phyloP scores from a whole-genome alignment of 2,888 invertebrate species.

The Callosobruchus maculatus region DNA sequence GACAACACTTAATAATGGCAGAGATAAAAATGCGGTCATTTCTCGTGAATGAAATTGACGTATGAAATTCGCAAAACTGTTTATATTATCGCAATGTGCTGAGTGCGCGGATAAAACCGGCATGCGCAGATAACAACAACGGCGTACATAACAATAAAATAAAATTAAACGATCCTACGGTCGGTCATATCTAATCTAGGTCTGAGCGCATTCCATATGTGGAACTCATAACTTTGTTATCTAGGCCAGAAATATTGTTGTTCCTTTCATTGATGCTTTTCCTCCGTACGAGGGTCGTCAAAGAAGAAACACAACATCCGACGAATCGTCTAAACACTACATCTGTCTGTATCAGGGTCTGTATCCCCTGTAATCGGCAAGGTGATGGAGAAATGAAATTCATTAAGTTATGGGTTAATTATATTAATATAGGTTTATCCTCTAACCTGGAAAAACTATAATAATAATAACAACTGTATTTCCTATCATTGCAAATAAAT shows the following conservation, averaged over 20 bases:
- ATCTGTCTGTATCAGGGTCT: too few relatives aligned
- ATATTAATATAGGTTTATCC: too few relatives aligned
- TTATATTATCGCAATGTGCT: not conserved
- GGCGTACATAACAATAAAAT: not conserved
- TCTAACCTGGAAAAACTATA: too few relatives aligned
- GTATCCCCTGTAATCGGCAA: too few relatives aligned
- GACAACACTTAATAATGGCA: not conserved
- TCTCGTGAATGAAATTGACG: not conserved
- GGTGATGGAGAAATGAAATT: too few relatives aligned
- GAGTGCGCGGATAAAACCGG: not conserved
- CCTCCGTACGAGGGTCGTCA: not conserved
- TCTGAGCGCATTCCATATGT: not conserved
- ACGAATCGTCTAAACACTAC: too few relatives aligned
- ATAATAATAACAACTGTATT: too few relatives aligned
- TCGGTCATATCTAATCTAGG: not conserved
- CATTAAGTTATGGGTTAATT: too few relatives aligned
- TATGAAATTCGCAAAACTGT: not conserved
- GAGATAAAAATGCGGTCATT: not conserved
- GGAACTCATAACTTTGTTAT: not conserved
- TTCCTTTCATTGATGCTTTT: not conserved
- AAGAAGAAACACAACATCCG: not conserved
- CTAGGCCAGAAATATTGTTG: not conserved
- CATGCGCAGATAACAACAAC: not conserved
- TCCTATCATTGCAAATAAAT: too few relatives aligned
- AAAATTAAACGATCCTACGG: not conserved